Evolutionary conservation across 2,113 vertebrate genomes (phyloP).

Genomic region (Zootoca vivipara): DNA sequence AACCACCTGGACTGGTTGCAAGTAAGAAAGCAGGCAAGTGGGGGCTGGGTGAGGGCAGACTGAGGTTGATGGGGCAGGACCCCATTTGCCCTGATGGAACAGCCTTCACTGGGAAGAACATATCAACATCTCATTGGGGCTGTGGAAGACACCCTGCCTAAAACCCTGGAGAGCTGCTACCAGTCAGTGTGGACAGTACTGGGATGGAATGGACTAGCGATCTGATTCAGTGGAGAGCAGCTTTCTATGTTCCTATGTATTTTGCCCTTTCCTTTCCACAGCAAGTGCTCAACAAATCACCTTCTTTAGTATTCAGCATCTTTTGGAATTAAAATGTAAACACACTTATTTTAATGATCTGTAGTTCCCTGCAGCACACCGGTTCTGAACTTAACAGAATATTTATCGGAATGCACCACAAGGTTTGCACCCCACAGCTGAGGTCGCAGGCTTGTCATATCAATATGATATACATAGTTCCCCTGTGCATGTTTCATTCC

Average conservation of each 20-base stretch:
- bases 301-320: neutral
- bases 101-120: no score
- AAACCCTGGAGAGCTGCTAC: no score
- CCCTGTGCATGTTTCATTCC: slow-evolving; percentile 32
- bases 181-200: neutral
- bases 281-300: neutral
- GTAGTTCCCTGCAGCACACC: slow-evolving; percentile 29
- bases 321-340: slow-evolving; percentile 41
- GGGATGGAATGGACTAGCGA: no score
- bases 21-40: no score
- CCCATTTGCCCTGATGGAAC: no score
- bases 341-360: slow-evolving; percentile 20
- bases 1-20: no score
- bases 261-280: neutral
- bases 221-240: neutral
- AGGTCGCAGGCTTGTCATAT: slow-evolving; percentile 66
- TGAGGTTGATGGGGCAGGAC: no score
- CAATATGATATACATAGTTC: slow-evolving; percentile 73
- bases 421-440: slow-evolving; percentile 56
- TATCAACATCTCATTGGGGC: no score
- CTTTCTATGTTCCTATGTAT: neutral
- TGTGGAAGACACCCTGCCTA: no score
- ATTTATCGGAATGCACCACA: slow-evolving; percentile 50
- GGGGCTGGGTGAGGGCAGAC: no score
- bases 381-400: slow-evolving; percentile 1